These are phyloP conservation scores for Calyptommatus sinebrachiatus DNA, from an alignment of 2,113 vertebrate genomes.

Conservation along the genomic window DNA sequence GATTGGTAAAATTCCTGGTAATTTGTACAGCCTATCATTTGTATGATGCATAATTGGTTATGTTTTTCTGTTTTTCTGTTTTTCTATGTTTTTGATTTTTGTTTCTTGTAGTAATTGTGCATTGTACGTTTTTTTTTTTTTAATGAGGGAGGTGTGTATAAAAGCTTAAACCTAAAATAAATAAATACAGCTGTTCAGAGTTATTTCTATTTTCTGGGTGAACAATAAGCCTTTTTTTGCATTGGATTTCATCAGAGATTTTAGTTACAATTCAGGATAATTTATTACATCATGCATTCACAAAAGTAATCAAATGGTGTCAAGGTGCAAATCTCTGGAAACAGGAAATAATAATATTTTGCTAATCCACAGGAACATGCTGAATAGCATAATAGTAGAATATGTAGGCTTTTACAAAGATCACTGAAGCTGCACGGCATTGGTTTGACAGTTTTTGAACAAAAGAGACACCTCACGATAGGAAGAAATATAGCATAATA, in stretches of 20 bases:
- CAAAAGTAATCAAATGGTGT: constrained; percentile 23
- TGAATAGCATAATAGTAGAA: constrained; percentile 31
- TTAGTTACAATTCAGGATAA: constrained; percentile 9
- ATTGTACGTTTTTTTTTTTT: not conserved
- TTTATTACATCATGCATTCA: constrained; percentile 8
- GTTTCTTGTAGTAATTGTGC: not conserved
- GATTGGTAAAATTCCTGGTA: too few relatives aligned
- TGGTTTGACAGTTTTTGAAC: constrained; percentile 19
- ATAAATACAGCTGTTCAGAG: not conserved
- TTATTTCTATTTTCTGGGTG: not conserved
- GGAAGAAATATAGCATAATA: constrained; percentile 2
- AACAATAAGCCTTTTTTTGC: not conserved
- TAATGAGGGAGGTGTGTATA: too few relatives aligned
- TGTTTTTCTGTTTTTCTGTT: too few relatives aligned
- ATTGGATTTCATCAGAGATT: not conserved
- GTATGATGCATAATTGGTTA: too few relatives aligned
- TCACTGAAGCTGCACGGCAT: constrained; percentile 41
- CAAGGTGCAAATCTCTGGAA: not conserved
- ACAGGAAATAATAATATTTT: constrained; percentile 11
- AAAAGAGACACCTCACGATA: not conserved
- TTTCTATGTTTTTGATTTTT: too few relatives aligned
- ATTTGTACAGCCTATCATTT: too few relatives aligned
- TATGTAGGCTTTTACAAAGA: constrained; percentile 28
- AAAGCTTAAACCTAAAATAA: too few relatives aligned
- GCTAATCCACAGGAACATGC: not conserved